Evolutionary conservation across 2,888 invertebrate species (phyloP), one percentile per base, ranked within the genome.

Genomic region (Plebejus anna): DNA sequence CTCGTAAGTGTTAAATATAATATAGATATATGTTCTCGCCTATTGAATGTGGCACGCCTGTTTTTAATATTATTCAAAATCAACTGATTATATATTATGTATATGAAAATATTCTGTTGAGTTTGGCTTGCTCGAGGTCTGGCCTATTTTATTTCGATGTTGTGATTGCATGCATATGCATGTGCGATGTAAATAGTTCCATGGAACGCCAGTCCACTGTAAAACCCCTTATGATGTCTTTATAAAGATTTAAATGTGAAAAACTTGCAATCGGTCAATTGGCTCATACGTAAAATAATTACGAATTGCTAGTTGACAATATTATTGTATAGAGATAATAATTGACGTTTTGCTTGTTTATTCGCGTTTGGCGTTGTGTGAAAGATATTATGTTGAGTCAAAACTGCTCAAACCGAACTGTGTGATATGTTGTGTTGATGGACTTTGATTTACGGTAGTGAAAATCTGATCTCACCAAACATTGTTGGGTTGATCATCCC

Each of bases 11-110:
- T 92, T 92, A 89, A 88, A 88, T 87, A 88, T 90, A 89, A 87
- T 66, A 88, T 88, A 87, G 83, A 86, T 87, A 83, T 87, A 90
- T 79, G 78, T 89, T 88, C 85, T 88, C 85, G 85, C 84, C 87
- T 82, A 87, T 89, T 89, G 86, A 86, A 85, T 85, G 86, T 85
- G 86, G 82, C 82, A 85, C 86, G 85, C 83, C 86, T 89, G 89
- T 92, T 93, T 92, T 92, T 93, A 92, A 92, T 92, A 89, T 92
- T 92, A 92, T 92, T 89, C 84, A 83, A 87, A 88, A 84, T 86
- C 85, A 82, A 82, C 82, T 84, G 81, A 83, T 84, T 36, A 82
- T 84, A 82, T 81, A 32, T 32, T 32, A 32, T 32, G 32, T 77
- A 75, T 78, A 47, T 55, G 55, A 55, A 55, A 55, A 55, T 55